Conservation (phyloP, 2,888 invertebrate species). For the Chrysolina americana region DNA sequence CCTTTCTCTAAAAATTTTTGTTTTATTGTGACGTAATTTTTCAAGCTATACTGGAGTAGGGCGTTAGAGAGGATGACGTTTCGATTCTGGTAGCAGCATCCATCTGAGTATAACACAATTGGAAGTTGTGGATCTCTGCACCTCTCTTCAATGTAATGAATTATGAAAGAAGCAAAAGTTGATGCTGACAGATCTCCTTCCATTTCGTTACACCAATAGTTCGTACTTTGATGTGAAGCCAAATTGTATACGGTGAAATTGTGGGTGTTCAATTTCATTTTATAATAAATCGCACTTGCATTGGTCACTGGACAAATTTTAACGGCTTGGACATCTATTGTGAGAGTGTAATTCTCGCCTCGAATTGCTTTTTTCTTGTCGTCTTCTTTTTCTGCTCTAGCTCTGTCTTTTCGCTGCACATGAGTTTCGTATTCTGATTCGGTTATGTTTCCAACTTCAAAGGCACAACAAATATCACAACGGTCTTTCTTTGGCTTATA, state of each 20-base stretch:
- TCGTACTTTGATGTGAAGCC: constrained; percentile 5
- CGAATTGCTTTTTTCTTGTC: constrained; percentile 26
- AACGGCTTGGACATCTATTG: constrained; percentile 41
- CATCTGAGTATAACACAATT: constrained; percentile 15
- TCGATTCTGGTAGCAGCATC: constrained; percentile 28
- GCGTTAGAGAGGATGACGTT: constrained; percentile 21
- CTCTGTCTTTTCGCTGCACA: not conserved
- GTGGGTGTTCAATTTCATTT: constrained; percentile 31
- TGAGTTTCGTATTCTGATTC: too few species aligned
- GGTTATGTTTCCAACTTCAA: not conserved
- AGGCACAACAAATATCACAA: constrained; percentile 11
- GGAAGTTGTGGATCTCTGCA: constrained; percentile 15
- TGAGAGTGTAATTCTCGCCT: constrained; percentile 12
- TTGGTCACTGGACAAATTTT: constrained; percentile 40
- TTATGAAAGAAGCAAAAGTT: constrained; percentile 22
- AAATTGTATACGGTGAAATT: constrained; percentile 30
- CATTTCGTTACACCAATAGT: constrained; percentile 28
- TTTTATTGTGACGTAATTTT: constrained; percentile 28
- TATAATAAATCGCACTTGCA: constrained; percentile 41
- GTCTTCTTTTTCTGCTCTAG: not conserved
- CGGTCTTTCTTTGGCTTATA: not conserved
- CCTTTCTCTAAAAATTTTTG: constrained; percentile 42
- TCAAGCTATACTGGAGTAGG: constrained; percentile 8
- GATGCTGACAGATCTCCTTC: constrained; percentile 26
- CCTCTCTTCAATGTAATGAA: constrained; percentile 16